Evolutionary conservation across 2,888 invertebrate species (phyloP).

Genomic region (Tetanocera ferruginea): DNA sequence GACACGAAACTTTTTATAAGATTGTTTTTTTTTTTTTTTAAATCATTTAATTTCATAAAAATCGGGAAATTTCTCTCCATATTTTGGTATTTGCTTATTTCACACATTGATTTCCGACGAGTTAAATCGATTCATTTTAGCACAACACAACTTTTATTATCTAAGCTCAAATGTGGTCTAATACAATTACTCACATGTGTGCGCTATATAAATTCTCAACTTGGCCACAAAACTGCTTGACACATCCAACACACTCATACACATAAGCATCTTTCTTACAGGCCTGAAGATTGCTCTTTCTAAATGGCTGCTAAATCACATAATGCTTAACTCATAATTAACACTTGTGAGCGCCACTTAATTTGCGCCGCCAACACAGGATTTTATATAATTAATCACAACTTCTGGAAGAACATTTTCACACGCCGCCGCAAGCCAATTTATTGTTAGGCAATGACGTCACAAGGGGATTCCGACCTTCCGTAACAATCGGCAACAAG

Average conservation of each 20-base stretch:
- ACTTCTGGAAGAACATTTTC: constrained; percentile 23
- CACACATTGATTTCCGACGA: too few species aligned
- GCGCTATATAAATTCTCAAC: constrained; percentile 48
- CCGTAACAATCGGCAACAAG: neutral
- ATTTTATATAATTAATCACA: constrained; percentile 33
- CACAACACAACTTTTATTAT: too few species aligned
- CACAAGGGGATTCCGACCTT: constrained; percentile 32
- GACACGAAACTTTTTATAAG: too few species aligned
- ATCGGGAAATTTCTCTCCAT: too few species aligned
- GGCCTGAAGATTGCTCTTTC: too few species aligned
- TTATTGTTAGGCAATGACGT: constrained; percentile 23
- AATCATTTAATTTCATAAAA: too few species aligned
- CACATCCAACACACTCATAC: neutral
- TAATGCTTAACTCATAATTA: constrained; percentile 45
- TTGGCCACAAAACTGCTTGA: neutral
- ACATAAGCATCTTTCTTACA: neutral
- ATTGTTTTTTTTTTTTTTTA: too few species aligned
- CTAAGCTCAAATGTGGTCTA: too few species aligned
- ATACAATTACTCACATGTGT: constrained; percentile 53
- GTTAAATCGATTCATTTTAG: too few species aligned
- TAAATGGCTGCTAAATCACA: neutral
- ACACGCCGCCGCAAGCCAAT: constrained; percentile 43
- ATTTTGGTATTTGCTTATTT: too few species aligned
- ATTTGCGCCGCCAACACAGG: neutral
- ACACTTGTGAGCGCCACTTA: constrained; percentile 45